Evolutionary conservation across 2,888 invertebrate species (phyloP).

Genomic region (Anthophora plumipes): DNA sequence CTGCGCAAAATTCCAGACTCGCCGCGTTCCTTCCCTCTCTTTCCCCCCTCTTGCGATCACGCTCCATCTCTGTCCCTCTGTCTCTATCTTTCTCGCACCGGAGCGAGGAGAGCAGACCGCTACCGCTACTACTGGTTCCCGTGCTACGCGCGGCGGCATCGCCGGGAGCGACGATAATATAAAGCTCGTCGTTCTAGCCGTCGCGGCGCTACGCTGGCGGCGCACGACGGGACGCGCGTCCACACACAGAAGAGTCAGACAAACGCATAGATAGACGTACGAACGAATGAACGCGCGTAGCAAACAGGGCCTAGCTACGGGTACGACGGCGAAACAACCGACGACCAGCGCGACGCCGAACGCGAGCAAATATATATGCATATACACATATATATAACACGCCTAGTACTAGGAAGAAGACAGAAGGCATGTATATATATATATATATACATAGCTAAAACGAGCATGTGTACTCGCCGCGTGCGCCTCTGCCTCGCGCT

Average conservation of each 20-base stretch:
- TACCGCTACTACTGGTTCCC: slow-evolving; percentile 51
- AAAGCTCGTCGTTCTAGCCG: slow-evolving; percentile 64
- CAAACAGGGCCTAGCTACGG: background rate
- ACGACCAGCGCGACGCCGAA: background rate
- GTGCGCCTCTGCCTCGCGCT: background rate
- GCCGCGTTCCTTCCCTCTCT: slow-evolving; percentile 16
- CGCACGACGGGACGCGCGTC: slow-evolving; percentile 21
- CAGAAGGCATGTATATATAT: background rate
- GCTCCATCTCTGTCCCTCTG: background rate
- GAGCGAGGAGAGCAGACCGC: slow-evolving; percentile 23
- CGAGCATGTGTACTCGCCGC: slow-evolving; percentile 19
- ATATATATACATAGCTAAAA: slow-evolving; percentile 8
- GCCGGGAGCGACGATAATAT: slow-evolving; percentile 65
- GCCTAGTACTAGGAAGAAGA: background rate
- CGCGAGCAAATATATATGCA: background rate
- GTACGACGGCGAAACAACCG: background rate
- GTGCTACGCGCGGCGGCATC: slow-evolving; percentile 57
- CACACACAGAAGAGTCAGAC: background rate
- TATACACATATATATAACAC: background rate
- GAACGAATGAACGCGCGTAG: background rate
- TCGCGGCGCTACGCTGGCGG: slow-evolving; percentile 47
- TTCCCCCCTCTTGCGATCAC: background rate
- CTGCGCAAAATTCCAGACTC: slow-evolving; percentile 65
- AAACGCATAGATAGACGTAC: background rate
- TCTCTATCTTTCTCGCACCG: background rate